These are phyloP conservation scores for Sebastes fasciatus DNA, from an alignment of 2,113 vertebrate species.

Conservation along the genomic window DNA sequence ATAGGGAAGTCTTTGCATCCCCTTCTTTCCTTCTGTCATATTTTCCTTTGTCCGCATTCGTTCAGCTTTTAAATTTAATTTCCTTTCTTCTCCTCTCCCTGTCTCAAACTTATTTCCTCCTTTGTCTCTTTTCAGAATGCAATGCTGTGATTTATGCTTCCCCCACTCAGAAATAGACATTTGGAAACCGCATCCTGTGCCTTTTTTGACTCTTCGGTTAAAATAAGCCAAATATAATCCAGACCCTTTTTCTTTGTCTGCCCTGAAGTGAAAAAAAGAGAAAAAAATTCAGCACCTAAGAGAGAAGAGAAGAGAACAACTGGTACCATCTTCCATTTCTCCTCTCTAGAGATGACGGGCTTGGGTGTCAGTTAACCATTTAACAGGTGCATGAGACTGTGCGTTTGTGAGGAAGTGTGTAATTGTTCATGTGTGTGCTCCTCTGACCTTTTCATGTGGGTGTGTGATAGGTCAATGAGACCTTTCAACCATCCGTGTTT, in stretches of 20 bases:
- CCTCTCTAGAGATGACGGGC: constrained; percentile 7
- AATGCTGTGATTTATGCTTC: constrained; percentile 29
- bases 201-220: constrained; percentile 7
- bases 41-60: neutral
- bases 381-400: constrained; percentile 19
- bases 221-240: constrained; percentile 14
- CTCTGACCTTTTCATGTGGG: constrained; percentile 51
- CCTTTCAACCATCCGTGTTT: constrained; percentile 41
- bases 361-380: constrained; percentile 9
- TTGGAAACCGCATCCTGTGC: neutral
- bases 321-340: neutral
- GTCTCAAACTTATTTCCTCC: constrained; percentile 3
- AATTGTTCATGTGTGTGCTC: neutral
- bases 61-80: neutral
- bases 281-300: neutral
- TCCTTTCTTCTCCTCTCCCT: neutral
- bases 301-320: neutral
- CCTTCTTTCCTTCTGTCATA: neutral
- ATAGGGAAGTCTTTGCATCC: neutral
- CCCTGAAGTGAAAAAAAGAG: neutral
- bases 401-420: neutral
- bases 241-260: constrained; percentile 15
- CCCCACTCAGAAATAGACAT: neutral
- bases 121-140: constrained; percentile 29
- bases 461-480: constrained; percentile 59